These are phyloP conservation scores for Pterobdella sp. DNA, from an alignment of 2,888 invertebrate genomes.

Conservation along the genomic window DNA sequence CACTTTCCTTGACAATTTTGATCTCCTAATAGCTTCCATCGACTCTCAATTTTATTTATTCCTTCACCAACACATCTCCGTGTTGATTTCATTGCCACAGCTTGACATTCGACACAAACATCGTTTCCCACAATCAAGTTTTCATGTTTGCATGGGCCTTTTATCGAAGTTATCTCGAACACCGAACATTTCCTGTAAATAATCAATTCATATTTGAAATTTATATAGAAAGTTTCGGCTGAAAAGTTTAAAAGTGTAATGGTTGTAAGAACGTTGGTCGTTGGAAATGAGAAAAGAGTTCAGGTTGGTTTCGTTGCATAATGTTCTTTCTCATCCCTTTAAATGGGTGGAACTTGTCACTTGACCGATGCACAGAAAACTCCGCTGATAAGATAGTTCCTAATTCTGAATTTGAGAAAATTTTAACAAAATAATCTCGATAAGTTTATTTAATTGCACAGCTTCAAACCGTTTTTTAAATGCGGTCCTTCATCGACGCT, in stretches of 20 bases:
- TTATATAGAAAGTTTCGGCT: not conserved
- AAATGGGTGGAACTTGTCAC: not conserved
- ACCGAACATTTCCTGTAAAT: not conserved
- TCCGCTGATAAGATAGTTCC: not conserved
- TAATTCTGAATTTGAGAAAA: not conserved
- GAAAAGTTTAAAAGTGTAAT: not conserved
- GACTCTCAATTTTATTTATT: not conserved
- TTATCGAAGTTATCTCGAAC: not conserved
- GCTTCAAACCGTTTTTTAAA: not conserved
- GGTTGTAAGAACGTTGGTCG: not conserved
- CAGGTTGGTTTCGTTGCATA: not conserved
- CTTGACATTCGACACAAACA: not conserved
- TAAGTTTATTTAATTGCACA: too few relatives aligned
- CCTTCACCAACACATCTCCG: not conserved
- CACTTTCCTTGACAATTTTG: not conserved
- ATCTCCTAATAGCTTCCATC: not conserved
- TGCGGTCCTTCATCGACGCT: not conserved
- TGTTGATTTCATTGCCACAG: not conserved
- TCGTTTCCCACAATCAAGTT: not conserved
- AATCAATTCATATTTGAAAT: not conserved
- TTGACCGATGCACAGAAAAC: not conserved
- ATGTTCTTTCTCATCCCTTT: not conserved
- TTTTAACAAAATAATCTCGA: too few relatives aligned
- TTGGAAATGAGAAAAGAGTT: not conserved
- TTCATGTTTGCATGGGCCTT: not conserved